These are phyloP conservation scores for Montipora capricornis DNA, from an alignment of 64 coral and sea anemone species.

Conservation along the genomic window DNA sequence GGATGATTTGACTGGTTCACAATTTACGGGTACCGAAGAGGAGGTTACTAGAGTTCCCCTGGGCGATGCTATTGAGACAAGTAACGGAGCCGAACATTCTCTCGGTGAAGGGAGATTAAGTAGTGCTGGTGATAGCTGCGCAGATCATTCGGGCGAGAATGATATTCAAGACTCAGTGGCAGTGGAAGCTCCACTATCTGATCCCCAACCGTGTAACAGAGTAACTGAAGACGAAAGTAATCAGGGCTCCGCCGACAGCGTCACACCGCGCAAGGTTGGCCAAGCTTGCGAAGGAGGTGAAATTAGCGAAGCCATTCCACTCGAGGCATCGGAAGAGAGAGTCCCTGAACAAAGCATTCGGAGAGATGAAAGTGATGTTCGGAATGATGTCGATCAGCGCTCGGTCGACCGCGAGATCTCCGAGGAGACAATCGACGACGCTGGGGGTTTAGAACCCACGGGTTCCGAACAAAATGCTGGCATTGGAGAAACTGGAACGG, in stretches of 20 bases:
- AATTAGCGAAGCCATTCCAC: neutral
- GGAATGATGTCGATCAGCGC: neutral
- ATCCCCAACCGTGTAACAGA: neutral
- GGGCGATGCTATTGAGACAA: neutral
- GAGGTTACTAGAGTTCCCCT: neutral
- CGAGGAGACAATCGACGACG: too few species aligned
- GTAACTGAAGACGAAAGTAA: neutral
- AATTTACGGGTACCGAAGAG: neutral
- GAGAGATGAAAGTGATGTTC: neutral
- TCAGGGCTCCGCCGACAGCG: neutral
- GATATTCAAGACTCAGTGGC: neutral
- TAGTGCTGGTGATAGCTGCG: neutral
- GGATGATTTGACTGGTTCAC: neutral
- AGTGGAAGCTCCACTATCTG: neutral
- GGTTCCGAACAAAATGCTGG: too few species aligned
- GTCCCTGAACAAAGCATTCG: neutral
- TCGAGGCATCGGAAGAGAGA: neutral
- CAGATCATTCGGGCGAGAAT: neutral
- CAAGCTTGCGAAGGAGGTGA: neutral
- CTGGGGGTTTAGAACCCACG: too few species aligned
- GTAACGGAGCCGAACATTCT: neutral
- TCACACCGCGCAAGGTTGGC: neutral
- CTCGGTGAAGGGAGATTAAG: neutral
- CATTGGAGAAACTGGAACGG: too few species aligned
- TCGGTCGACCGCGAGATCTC: neutral